Base-by-base conservation (phyloP, 2,888 invertebrate genomes). In the Melanostoma mellinum region DNA sequence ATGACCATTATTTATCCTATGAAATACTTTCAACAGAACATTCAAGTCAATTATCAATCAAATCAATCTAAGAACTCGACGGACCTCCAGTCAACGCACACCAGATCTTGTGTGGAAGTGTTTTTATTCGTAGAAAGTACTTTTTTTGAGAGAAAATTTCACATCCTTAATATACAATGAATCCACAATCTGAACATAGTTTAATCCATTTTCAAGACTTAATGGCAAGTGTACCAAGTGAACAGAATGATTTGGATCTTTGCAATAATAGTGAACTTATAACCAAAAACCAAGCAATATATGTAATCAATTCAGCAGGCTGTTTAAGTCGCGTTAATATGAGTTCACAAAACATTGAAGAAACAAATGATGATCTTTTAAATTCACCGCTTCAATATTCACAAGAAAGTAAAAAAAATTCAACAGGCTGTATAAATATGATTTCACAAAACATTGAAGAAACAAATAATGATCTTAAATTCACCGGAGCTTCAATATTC, bases 1-100 rank as follows among this genome's bases (percentile, higher is more conserved):
- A 52, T 32, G 52, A 52, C 36, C 53, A 53, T 53, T 53, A 53
- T 36, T 53, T 53, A 36, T 53, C 53, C 6, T 53, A 53, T 36
- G 36, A 53, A 53, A 10, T 53, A 36, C 36, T 53, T 53, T 10
- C 53, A 53, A 53, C 53, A 5, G 53, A 35, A n/a, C n/a, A 3
- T 53, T 9, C 53, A 53, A 53, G 35, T 53, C 53, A 10, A 9
- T 36, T 53, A 53, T 10, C n/a, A 4, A 53, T 36, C 9, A 53
- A 53, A n/a, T 33, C 53, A 53, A 53, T 53, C 35, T 10, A 53
- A 53, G 53, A 53, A 36, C 35, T 53, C 4, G 53, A 53, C 10
- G 53, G 20, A 53, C 53, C 53, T 10, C 35, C 53, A 53, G 53
- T 53, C 3, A 53, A 53, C 35, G n/a, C 53, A 35, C 53, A 53